These are phyloP conservation scores for Choristoneura fumiferana DNA, from an alignment of 1,140 invertebrate species.

Conservation along the genomic window DNA sequence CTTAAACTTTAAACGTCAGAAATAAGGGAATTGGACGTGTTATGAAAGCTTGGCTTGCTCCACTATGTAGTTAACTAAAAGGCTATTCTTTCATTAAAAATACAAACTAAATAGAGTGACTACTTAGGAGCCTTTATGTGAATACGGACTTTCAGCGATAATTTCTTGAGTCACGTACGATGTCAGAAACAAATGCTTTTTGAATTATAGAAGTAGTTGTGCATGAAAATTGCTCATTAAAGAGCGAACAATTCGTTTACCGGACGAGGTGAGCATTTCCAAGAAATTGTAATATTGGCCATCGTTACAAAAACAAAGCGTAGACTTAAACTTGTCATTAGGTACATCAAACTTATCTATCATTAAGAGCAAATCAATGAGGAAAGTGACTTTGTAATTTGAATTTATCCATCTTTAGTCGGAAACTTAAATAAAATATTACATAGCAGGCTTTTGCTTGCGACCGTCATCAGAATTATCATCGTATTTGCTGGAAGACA, in stretches of 20 bases:
- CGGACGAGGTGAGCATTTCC: neutral
- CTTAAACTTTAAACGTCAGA: neutral
- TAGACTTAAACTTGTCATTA: too few relatives aligned
- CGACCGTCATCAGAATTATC: too few relatives aligned
- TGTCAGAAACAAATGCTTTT: conserved; percentile 65
- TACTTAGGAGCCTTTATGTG: conserved; percentile 5
- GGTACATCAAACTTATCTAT: too few relatives aligned
- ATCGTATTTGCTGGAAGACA: too few relatives aligned
- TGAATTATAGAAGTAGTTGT: conserved; percentile 59
- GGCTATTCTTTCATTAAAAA: conserved; percentile 15
- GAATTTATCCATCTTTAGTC: too few relatives aligned
- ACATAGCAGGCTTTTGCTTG: too few relatives aligned
- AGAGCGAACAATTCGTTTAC: conserved; percentile 6
- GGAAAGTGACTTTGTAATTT: too few relatives aligned
- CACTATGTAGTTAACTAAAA: neutral
- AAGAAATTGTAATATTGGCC: neutral
- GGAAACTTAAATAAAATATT: too few relatives aligned
- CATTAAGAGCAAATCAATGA: too few relatives aligned
- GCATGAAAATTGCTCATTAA: conserved; percentile 18
- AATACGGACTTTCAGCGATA: conserved; percentile 34
- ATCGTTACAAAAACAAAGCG: neutral
- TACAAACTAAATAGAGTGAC: conserved; percentile 13
- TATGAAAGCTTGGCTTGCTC: too few relatives aligned
- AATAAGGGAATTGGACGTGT: neutral
- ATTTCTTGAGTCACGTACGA: conserved; percentile 61